A percentile compares a stretch with the other conserved stretches of the same genome.
Evolutionary conservation across 2,888 invertebrate species (phyloP).

Genomic region (Eristalis intricaria): DNA sequence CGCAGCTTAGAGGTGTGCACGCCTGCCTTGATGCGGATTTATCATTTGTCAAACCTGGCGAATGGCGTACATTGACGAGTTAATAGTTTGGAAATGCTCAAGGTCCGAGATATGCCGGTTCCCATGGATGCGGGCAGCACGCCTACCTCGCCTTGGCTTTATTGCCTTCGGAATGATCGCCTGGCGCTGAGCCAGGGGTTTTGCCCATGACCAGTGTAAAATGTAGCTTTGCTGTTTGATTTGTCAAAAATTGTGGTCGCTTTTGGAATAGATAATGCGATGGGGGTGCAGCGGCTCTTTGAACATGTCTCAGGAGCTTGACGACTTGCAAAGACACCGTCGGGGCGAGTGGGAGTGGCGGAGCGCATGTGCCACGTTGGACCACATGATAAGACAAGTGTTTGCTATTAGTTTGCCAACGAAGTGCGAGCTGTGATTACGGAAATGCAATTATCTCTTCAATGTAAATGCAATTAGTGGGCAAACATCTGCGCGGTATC

Average conservation of each 20-base stretch:
- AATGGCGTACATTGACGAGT: background rate
- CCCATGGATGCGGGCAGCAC: background rate
- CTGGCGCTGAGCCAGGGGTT: constrained; percentile 5
- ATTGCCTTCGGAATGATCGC: background rate
- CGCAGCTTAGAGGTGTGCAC: background rate
- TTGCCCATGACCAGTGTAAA: background rate
- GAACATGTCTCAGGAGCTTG: background rate
- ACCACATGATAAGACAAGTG: background rate
- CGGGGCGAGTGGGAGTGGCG: background rate
- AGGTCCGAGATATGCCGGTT: background rate
- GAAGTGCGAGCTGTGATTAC: too few relatives aligned
- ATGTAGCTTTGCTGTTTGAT: background rate
- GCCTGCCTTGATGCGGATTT: background rate
- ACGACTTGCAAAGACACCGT: background rate
- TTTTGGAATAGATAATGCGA: background rate
- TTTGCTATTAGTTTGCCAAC: background rate
- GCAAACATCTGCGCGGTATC: too few relatives aligned
- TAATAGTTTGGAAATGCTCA: background rate
- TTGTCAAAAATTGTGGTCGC: background rate
- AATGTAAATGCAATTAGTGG: too few relatives aligned
- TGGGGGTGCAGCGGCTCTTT: background rate
- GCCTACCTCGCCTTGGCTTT: background rate
- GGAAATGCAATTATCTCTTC: too few relatives aligned
- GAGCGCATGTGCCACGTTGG: background rate
- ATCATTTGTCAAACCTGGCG: background rate